These are phyloP conservation scores for Erynnis tages DNA, from an alignment of 2,888 invertebrate species.

Conservation along the genomic window DNA sequence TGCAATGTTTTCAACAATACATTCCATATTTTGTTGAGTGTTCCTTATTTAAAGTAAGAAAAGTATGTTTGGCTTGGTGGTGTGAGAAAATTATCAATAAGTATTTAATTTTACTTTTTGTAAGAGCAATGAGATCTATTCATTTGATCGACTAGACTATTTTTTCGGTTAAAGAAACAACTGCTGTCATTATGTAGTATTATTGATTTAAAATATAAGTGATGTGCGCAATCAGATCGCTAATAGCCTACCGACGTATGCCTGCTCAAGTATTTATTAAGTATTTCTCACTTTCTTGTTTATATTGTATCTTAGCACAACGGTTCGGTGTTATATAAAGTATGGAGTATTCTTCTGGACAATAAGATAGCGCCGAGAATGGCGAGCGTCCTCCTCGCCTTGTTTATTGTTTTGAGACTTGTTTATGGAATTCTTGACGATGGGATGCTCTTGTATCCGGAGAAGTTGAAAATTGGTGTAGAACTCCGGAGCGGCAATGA, in stretches of 20 bases:
- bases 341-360: conserved; percentile 1
- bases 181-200: no score
- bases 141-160: no score
- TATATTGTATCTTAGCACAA: conserved; percentile 24
- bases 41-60: no score
- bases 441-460: conserved; percentile 56
- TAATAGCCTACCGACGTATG: neutral
- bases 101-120: no score
- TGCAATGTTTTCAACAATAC: no score
- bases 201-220: conserved; percentile 1
- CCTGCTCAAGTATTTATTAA: conserved; percentile 13
- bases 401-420: conserved; percentile 41
- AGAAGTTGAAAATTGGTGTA: conserved; percentile 50
- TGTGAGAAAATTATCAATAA: no score
- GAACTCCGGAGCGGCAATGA: conserved; percentile 53
- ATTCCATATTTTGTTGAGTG: no score
- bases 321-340: conserved; percentile 7
- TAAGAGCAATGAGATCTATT: no score
- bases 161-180: no score
- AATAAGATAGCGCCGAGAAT: conserved; percentile 40
- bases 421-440: conserved; percentile 40
- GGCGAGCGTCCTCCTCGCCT: conserved; percentile 47
- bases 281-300: conserved; percentile 14
- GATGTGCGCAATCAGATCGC: neutral
- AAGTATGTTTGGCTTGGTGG: no score